Evolutionary conservation across 2,888 invertebrate species (phyloP).

Genomic region (Enchytraeus crypticus): DNA sequence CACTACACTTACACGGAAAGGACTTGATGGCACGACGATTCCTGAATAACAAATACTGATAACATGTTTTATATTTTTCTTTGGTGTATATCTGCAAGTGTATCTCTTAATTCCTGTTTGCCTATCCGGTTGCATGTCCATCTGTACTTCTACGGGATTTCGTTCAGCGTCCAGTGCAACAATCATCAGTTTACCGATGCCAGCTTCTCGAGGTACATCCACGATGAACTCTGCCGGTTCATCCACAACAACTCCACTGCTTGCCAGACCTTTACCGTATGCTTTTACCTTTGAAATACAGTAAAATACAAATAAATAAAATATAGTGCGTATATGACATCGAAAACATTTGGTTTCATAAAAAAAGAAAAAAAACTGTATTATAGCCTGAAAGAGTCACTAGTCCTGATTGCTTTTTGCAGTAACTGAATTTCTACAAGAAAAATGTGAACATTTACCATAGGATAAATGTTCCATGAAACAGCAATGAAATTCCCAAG

Average conservation of each 20-base stretch:
- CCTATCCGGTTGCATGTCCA: neutral
- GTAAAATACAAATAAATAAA: neutral
- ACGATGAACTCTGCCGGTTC: neutral
- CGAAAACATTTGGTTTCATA: no score
- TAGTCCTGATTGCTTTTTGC: no score
- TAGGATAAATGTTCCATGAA: no score
- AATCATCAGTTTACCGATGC: neutral
- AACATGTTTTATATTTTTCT: neutral
- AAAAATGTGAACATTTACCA: no score
- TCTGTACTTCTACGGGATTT: neutral
- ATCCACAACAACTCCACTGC: neutral
- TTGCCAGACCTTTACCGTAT: neutral
- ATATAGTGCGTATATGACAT: neutral
- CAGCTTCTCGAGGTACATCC: neutral
- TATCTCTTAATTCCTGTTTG: constrained; percentile 3
- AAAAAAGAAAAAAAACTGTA: no score
- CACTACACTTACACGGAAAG: constrained; percentile 9
- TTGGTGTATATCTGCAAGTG: constrained; percentile 5
- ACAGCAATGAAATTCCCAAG: no score
- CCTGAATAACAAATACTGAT: constrained; percentile 6
- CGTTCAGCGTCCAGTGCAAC: neutral
- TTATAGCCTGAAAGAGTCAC: no score
- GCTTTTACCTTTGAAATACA: constrained; percentile 6
- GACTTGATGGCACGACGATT: constrained; percentile 4
- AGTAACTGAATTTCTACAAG: no score